phyloP scores from a whole-genome alignment of 1,140 invertebrate species.

The Ctenoplectra terminalis region DNA sequence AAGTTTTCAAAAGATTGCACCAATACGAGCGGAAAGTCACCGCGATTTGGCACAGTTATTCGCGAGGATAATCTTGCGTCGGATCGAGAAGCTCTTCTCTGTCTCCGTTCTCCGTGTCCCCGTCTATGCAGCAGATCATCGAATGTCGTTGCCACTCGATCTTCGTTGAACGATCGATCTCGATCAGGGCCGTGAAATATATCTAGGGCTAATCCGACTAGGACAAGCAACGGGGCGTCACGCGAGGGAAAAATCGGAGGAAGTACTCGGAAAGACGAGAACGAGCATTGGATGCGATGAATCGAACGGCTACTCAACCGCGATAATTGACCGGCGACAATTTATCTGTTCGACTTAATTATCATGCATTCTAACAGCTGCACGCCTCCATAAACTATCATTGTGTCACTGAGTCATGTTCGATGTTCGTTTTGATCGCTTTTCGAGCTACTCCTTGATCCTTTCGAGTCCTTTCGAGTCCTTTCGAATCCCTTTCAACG shows the following conservation, averaged over 20 bases:
- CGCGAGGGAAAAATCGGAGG: background rate
- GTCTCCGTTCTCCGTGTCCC: background rate
- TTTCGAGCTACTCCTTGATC: no score
- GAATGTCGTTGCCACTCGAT: background rate
- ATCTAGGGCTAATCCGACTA: background rate
- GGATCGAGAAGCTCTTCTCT: slow-evolving; percentile 55
- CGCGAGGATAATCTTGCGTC: slow-evolving; percentile 4
- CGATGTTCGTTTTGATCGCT: no score
- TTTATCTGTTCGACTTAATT: slow-evolving; percentile 35
- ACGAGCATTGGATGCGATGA: no score
- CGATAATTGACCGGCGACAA: slow-evolving; percentile 22
- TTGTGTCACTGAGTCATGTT: background rate
- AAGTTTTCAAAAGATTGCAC: slow-evolving; percentile 5
- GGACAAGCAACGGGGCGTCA: background rate
- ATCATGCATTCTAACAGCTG: background rate
- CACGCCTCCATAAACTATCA: background rate
- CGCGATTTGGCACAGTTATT: slow-evolving; percentile 63
- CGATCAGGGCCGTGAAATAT: background rate
- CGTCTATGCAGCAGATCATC: background rate
- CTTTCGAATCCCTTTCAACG: background rate
- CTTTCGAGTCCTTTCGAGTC: no score
- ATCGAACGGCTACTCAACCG: background rate
- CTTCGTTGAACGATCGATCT: background rate
- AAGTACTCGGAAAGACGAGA: no score
- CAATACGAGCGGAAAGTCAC: slow-evolving; percentile 63